A percentile compares a stretch with the other conserved stretches of the same genome.
Conservation (phyloP, 1,140 invertebrate species). For the Heliconius hewitsoni region DNA sequence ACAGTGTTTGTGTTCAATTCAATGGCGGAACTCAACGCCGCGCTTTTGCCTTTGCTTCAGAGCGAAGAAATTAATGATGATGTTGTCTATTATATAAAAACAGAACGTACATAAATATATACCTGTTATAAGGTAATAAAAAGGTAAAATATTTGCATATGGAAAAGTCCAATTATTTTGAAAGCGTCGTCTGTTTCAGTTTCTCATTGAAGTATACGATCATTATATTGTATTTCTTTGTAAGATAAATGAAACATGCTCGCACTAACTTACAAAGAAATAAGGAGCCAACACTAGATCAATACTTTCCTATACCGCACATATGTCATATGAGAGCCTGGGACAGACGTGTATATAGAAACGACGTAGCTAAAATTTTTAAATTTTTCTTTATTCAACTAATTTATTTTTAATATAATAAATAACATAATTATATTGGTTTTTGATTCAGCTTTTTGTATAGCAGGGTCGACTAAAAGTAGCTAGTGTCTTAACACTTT, state of each 20-base stretch:
- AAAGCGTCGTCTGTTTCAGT: constrained; percentile 18
- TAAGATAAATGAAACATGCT: constrained; percentile 44
- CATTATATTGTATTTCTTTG: constrained; percentile 40
- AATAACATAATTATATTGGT: neutral
- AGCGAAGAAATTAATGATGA: no score
- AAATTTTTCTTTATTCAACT: neutral
- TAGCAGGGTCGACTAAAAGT: neutral
- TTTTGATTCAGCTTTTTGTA: neutral
- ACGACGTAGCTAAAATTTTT: constrained; percentile 14
- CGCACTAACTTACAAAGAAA: constrained; percentile 64
- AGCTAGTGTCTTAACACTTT: no score
- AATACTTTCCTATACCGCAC: constrained; percentile 74
- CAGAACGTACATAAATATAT: neutral
- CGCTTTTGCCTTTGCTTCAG: no score
- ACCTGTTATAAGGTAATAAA: neutral
- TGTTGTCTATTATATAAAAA: no score
- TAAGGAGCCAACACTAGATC: constrained; percentile 65
- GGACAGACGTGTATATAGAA: constrained; percentile 49
- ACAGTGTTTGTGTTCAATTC: no score
- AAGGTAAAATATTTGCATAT: constrained; percentile 11
- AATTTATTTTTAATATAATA: neutral
- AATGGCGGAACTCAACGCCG: no score
- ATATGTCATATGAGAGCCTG: constrained; percentile 68
- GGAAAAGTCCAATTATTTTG: constrained; percentile 22
- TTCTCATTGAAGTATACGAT: constrained; percentile 13